Evolutionary conservation across 2,888 invertebrate species (phyloP), one percentile per base, ranked within the genome.

Genomic region (Pyralis farinalis): DNA sequence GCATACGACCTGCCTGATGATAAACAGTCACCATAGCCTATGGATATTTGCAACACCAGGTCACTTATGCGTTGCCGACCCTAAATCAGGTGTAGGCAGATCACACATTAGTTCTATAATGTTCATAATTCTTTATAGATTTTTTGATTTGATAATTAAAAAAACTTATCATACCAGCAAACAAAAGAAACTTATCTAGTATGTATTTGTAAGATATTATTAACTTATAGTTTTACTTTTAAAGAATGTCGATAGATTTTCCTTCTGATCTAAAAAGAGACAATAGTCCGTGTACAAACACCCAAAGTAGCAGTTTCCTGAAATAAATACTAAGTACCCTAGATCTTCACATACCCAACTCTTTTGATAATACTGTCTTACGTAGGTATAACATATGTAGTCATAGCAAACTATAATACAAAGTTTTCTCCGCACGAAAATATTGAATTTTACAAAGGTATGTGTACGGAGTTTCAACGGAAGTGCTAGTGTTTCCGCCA

Each of bases 401-500:
- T 9, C 31, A 25, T 7, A 10, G 32, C 12, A 12, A n/a, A n/a
- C 16, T 16, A 4, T n/a, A 12, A 3, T 11, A 16, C 8, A 38
- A 36, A 44, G 39, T 39, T 43, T 44, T 40, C 40, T 40, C 39
- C 46, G 37, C 40, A 40, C 36, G 29, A 42, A 46, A 48, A 48
- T 46, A 51, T 43, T 47, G 47, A 44, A 44, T 51, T 44, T 48
- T 44, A 47, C 43, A 49, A 42, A 45, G 43, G 37, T 37, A 21
- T 12, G 56, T 44, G 47, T 16, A 16, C 59, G 58, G 54, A 55
- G 57, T 61, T 63, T 62, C 60, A 48, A 47, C 71, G 74, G 73
- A 74, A 71, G 71, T 65, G 62, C 62, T 58, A 61, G 66, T 62
- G 72, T 71, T 67, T 62, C 71, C 66, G 66, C 71, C 58, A 76